Conservation (phyloP, 2,113 vertebrate species). For the Ranitomeya variabilis region DNA sequence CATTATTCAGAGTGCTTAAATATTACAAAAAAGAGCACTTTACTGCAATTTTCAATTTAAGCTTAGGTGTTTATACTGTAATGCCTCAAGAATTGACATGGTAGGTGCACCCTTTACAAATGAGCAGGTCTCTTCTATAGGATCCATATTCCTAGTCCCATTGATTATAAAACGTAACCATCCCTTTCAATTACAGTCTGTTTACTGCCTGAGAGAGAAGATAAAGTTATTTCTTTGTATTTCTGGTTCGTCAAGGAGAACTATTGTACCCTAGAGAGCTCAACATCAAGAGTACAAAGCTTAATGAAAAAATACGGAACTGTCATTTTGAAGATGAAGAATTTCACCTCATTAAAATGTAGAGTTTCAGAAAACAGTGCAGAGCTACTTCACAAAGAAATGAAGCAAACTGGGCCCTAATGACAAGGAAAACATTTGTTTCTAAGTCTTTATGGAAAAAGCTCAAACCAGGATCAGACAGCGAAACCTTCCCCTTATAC, state of each 20-base stretch:
- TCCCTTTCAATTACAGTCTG: slow-evolving; percentile 50
- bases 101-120: neutral
- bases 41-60: neutral
- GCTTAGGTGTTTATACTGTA: neutral
- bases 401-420: slow-evolving; percentile 52
- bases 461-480: slow-evolving; percentile 39
- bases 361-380: slow-evolving; percentile 57
- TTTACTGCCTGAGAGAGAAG: slow-evolving; percentile 49
- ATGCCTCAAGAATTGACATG: neutral
- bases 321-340: slow-evolving; percentile 58
- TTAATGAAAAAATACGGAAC: slow-evolving; percentile 61
- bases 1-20: neutral
- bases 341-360: slow-evolving; percentile 59
- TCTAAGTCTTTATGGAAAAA: slow-evolving; percentile 53
- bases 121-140: neutral
- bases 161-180: slow-evolving; percentile 21
- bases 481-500: slow-evolving; percentile 10
- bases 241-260: slow-evolving; percentile 56
- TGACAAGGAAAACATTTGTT: slow-evolving; percentile 57
- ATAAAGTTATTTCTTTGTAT: slow-evolving; percentile 60
- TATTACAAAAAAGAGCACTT: neutral
- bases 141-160: slow-evolving; percentile 26
- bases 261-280: slow-evolving; percentile 48
- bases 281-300: slow-evolving; percentile 59
- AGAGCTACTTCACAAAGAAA: slow-evolving; percentile 52